Evolutionary conservation across 2,797 vertebrate species (phyloP).

Genomic region (Sandelia bainsii): DNA sequence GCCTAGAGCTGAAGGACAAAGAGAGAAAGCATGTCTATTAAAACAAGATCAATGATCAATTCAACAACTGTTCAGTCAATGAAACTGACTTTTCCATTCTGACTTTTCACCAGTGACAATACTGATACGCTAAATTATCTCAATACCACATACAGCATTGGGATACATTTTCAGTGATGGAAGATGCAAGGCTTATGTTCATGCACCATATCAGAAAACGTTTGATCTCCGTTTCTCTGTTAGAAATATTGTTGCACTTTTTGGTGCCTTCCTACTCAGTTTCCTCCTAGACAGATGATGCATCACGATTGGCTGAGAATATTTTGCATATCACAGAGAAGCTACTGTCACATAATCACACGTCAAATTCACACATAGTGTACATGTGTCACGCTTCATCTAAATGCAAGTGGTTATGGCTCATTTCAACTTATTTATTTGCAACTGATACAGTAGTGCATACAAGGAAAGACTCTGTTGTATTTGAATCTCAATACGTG

Average conservation of each 20-base stretch:
- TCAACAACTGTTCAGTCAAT: not conserved
- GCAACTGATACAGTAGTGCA: not conserved
- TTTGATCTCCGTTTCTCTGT: not conserved
- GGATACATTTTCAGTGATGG: too few species aligned
- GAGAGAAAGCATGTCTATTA: constrained; percentile 19
- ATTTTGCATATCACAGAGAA: not conserved
- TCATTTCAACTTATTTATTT: not conserved
- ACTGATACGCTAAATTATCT: too few species aligned
- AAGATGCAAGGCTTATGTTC: too few species aligned
- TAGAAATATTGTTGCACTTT: not conserved
- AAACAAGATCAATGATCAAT: not conserved
- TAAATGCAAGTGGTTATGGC: not conserved
- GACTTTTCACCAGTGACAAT: too few species aligned
- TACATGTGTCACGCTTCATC: too few species aligned
- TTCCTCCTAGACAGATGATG: not conserved
- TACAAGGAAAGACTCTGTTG: not conserved
- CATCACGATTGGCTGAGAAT: not conserved
- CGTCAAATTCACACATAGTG: not conserved
- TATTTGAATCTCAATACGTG: not conserved
- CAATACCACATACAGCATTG: too few species aligned
- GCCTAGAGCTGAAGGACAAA: constrained; percentile 61
- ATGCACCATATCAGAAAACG: too few species aligned
- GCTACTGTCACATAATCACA: not conserved
- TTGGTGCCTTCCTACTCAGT: not conserved
- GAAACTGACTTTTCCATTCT: not conserved